Evolutionary conservation across 2,113 vertebrate species (phyloP).

Genomic region (Trogon melanurus): DNA sequence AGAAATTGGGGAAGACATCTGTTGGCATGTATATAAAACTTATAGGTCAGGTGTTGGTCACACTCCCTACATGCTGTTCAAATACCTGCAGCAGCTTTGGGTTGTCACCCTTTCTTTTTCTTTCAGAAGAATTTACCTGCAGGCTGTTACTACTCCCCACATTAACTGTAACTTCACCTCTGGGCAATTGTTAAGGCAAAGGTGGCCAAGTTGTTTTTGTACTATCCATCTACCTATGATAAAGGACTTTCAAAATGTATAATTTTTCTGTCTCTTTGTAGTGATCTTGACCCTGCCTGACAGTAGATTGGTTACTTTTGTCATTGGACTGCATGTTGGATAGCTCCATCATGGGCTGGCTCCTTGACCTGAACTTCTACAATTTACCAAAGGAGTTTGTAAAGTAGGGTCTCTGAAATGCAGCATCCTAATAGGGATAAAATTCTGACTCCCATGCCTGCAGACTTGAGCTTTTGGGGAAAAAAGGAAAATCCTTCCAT

Average conservation of each 20-base stretch:
- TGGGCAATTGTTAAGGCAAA: neutral
- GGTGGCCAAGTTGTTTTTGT: neutral
- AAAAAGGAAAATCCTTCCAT: neutral
- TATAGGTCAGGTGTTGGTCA: neutral
- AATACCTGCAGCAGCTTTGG: neutral
- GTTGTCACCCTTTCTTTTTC: neutral
- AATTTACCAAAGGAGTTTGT: neutral
- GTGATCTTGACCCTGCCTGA: neutral
- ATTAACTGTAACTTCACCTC: neutral
- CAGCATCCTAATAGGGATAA: neutral
- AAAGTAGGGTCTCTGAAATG: neutral
- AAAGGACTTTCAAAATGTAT: neutral
- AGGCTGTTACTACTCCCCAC: neutral
- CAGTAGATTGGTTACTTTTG: neutral
- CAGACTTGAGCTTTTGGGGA: neutral
- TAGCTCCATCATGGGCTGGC: neutral
- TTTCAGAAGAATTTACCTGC: neutral
- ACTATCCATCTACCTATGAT: neutral
- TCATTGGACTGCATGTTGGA: neutral
- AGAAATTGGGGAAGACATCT: neutral
- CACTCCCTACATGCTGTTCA: neutral
- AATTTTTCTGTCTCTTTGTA: neutral
- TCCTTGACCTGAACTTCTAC: neutral
- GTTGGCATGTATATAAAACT: neutral
- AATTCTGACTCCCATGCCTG: neutral